A percentile compares a stretch with the other conserved stretches of the same genome.
Conservation (phyloP, 2,113 vertebrate genomes). For the Brevimyrus niger region DNA sequence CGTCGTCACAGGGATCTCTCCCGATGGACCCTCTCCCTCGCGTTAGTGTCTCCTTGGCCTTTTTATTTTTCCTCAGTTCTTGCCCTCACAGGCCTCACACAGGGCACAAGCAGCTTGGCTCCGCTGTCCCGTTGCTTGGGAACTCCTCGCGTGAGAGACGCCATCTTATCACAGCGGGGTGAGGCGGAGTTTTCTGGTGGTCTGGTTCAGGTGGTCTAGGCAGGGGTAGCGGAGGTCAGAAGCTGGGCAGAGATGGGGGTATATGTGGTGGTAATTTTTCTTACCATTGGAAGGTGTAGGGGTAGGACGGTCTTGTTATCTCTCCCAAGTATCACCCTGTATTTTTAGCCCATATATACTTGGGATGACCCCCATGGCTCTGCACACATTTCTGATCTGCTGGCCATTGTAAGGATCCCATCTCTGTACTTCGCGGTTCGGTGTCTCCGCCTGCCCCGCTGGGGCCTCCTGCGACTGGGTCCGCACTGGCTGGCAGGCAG, state of each 20-base stretch:
- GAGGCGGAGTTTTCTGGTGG: background rate
- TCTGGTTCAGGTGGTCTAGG: background rate
- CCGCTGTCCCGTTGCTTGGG: background rate
- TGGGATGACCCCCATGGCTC: background rate
- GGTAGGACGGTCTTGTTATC: background rate
- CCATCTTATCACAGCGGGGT: too few species aligned
- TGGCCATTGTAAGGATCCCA: background rate
- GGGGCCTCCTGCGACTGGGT: background rate
- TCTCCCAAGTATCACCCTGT: background rate
- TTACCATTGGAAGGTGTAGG: background rate
- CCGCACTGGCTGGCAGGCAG: background rate
- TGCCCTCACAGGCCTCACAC: background rate
- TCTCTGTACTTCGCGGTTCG: background rate
- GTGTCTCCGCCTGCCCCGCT: background rate
- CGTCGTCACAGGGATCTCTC: background rate
- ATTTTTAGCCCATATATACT: background rate
- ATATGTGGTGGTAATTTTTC: background rate
- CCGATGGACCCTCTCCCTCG: background rate
- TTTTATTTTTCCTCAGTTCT: too few species aligned
- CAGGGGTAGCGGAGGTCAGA: background rate
- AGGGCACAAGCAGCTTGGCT: background rate
- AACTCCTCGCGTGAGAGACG: background rate
- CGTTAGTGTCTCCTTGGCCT: background rate
- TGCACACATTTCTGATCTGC: background rate
- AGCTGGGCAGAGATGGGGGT: background rate